phyloP scores from a whole-genome alignment of 2,113 vertebrate species.

The Rhea americana region DNA sequence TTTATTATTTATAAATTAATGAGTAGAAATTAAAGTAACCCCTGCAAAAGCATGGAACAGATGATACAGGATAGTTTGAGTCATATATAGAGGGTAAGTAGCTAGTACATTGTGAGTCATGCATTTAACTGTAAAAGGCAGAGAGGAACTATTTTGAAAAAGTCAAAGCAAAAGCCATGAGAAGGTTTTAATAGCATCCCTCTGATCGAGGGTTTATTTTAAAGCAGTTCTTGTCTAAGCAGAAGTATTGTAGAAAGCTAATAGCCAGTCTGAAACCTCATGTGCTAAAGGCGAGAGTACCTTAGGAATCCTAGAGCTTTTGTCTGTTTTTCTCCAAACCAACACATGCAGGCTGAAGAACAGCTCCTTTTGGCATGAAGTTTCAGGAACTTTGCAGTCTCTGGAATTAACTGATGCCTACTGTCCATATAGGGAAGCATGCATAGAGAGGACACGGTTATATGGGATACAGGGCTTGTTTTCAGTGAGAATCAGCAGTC shows the following conservation, averaged over 20 bases:
- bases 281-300: not conserved
- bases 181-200: not conserved
- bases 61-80: conserved; percentile 12
- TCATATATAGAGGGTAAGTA: conserved; percentile 9
- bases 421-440: not conserved
- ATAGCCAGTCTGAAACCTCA: not conserved
- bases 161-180: not conserved
- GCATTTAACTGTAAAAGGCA: conserved; percentile 38
- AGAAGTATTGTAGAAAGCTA: not conserved
- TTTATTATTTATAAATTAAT: not conserved
- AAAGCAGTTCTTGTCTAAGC: not conserved
- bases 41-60: not conserved
- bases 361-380: not conserved
- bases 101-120: not conserved
- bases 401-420: not conserved
- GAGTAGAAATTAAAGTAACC: not conserved
- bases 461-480: not conserved
- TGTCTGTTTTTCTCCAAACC: not conserved
- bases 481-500: not conserved
- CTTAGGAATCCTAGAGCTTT: not conserved
- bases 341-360: not conserved
- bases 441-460: not conserved
- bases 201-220: conserved; percentile 12
- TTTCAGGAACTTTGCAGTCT: not conserved
- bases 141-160: conserved; percentile 14